Evolutionary conservation across 2,113 vertebrate species (phyloP).

Genomic region (Gorsachius goisagi): DNA sequence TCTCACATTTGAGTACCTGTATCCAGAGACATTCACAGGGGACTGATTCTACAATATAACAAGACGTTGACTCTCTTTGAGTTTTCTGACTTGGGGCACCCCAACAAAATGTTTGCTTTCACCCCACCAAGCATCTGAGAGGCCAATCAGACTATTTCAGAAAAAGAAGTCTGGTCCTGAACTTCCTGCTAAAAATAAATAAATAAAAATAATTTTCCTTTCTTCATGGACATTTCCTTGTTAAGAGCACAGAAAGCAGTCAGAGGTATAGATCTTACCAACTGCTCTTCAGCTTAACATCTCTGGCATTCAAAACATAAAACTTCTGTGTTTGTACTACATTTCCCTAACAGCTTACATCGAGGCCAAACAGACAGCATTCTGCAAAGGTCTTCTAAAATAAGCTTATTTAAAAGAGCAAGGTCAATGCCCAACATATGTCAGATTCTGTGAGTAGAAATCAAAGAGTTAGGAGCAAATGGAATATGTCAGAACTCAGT

Average conservation of each 20-base stretch:
- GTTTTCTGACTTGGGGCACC: neutral
- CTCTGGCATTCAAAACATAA: conserved; percentile 67
- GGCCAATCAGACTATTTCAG: neutral
- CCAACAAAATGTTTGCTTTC: neutral
- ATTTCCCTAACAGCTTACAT: conserved; percentile 64
- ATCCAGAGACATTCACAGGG: neutral
- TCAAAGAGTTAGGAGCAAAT: conserved; percentile 49
- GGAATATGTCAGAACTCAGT: conserved; percentile 28
- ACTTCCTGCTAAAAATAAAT: neutral
- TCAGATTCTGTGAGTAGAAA: conserved; percentile 43
- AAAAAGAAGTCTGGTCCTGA: neutral
- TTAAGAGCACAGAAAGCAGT: conserved; percentile 13
- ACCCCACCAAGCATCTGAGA: neutral
- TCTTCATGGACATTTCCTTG: neutral
- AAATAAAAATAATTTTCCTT: neutral
- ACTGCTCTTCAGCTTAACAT: conserved; percentile 51
- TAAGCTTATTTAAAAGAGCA: conserved; percentile 64
- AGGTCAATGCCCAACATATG: conserved; percentile 42
- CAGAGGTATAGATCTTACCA: conserved; percentile 24
- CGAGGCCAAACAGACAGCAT: conserved; percentile 36
- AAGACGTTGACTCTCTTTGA: neutral
- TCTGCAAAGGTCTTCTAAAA: conserved; percentile 63
- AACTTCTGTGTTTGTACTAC: conserved; percentile 65
- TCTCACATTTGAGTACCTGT: neutral
- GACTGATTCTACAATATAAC: neutral